A percentile compares a stretch with the other conserved stretches of the same genome.
Evolutionary conservation across 2,888 invertebrate species (phyloP).

Genomic region (Drosophila mercatorum): DNA sequence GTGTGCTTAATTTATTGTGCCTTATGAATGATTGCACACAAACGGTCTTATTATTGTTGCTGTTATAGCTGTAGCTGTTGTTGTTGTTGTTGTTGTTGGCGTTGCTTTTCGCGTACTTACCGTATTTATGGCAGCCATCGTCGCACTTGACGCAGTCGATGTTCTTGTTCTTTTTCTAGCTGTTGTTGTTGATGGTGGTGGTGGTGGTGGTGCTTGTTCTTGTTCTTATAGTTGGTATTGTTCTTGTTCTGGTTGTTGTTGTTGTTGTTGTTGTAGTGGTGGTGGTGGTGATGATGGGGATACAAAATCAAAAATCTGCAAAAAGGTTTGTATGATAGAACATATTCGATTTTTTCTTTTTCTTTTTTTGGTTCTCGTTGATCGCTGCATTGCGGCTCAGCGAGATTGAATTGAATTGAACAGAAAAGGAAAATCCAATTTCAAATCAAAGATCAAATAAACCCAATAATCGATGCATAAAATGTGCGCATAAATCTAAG

Average conservation of each 20-base stretch:
- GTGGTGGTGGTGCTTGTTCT: constrained; percentile 43
- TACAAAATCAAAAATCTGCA: constrained; percentile 84
- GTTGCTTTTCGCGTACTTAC: constrained; percentile 77
- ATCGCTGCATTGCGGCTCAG: constrained; percentile 9
- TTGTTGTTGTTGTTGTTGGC: constrained; percentile 16
- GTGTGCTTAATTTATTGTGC: constrained; percentile 29
- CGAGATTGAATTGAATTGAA: constrained; percentile 34
- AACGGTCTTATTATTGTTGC: constrained; percentile 21
- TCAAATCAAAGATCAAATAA: constrained; percentile 55
- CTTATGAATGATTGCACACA: constrained; percentile 61
- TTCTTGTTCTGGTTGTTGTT: constrained; percentile 57
- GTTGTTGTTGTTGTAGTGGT: constrained; percentile 69
- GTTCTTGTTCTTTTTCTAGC: constrained; percentile 59
- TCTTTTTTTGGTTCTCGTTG: constrained; percentile 23
- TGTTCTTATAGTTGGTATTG: constrained; percentile 62
- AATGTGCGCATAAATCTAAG: constrained; percentile 62
- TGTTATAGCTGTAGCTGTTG: not conserved
- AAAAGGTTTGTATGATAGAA: constrained; percentile 78
- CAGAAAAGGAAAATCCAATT: constrained; percentile 22
- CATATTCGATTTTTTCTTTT: constrained; percentile 58
- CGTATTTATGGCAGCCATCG: constrained; percentile 84
- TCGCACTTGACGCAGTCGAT: constrained; percentile 73
- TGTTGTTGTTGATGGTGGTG: constrained; percentile 46
- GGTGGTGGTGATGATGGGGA: constrained; percentile 79
- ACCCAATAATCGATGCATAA: constrained; percentile 62